phyloP scores from a whole-genome alignment of 2,888 invertebrate genomes.

The Pseudococcus jackbeardsleyi region DNA sequence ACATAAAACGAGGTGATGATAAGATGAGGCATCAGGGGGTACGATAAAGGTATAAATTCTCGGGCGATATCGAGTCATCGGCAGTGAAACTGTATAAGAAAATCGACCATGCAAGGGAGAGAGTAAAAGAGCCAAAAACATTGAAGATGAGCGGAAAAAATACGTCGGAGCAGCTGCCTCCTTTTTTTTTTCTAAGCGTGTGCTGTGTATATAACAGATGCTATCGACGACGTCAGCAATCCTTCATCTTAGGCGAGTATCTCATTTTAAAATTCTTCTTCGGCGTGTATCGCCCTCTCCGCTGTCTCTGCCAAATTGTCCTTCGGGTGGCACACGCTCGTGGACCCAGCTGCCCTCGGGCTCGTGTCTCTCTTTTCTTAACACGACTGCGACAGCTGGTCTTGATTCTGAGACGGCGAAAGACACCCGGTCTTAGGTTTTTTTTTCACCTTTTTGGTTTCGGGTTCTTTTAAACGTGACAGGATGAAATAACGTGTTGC shows the following conservation, averaged over 20 bases:
- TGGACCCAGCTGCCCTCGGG: slow-evolving; percentile 62
- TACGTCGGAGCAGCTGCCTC: background rate
- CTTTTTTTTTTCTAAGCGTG: background rate
- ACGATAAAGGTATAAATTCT: too few species aligned
- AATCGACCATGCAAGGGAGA: background rate
- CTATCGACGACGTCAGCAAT: slow-evolving; percentile 36
- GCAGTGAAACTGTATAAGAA: too few species aligned
- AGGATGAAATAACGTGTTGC: slow-evolving; percentile 49
- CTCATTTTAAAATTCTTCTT: slow-evolving; percentile 31
- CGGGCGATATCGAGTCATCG: too few species aligned
- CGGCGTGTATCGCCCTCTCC: background rate
- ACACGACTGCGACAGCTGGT: slow-evolving; percentile 29
- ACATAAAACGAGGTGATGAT: background rate
- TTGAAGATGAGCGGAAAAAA: background rate
- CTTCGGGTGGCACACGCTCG: slow-evolving; percentile 50
- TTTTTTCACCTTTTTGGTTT: slow-evolving; percentile 34
- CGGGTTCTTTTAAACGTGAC: slow-evolving; percentile 23
- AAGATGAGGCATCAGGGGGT: too few species aligned
- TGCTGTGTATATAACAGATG: slow-evolving; percentile 10
- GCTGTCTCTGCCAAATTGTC: slow-evolving; percentile 30
- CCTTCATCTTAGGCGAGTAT: slow-evolving; percentile 40
- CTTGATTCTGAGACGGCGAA: background rate
- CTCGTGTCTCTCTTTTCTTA: slow-evolving; percentile 55
- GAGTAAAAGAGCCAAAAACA: background rate
- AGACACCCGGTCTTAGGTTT: slow-evolving; percentile 30